A percentile compares a stretch with the other conserved stretches of the same genome.
phyloP scores from a whole-genome alignment of 2,797 vertebrate species.

The Scleropages formosus region DNA sequence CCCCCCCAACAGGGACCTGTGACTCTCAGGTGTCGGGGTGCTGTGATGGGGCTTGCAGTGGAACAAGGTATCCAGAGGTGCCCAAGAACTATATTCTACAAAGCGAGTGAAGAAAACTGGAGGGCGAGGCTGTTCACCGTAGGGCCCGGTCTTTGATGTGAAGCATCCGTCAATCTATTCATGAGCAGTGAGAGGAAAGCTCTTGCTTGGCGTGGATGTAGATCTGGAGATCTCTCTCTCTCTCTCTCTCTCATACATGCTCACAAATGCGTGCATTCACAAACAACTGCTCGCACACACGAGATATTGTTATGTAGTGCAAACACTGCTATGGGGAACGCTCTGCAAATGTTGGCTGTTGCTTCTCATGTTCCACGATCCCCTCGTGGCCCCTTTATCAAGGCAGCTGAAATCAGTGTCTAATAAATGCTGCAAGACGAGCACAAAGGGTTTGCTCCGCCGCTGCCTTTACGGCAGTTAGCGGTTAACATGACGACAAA shows the following conservation, averaged over 20 bases:
- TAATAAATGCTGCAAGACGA: background rate
- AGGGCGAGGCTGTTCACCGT: too few species aligned
- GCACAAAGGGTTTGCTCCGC: background rate
- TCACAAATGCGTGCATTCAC: background rate
- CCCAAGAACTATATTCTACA: too few species aligned
- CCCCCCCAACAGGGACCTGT: too few species aligned
- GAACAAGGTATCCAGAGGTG: too few species aligned
- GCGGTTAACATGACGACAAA: background rate
- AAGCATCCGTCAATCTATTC: background rate
- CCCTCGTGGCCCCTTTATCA: background rate
- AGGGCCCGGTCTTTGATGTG: background rate
- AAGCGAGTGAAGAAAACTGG: too few species aligned
- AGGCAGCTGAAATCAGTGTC: background rate
- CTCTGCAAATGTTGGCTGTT: constrained; percentile 19
- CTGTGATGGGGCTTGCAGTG: too few species aligned
- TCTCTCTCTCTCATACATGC: background rate
- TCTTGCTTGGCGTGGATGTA: background rate
- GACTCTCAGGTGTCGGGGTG: too few species aligned
- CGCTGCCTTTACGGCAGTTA: background rate
- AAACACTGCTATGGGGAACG: background rate
- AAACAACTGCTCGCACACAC: background rate
- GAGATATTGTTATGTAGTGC: constrained; percentile 12
- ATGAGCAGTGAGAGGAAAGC: background rate
- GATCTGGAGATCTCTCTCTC: background rate
- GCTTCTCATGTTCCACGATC: background rate